Evolutionary conservation across 2,888 invertebrate genomes (phyloP).

Genomic region (Drosophila testacea): DNA sequence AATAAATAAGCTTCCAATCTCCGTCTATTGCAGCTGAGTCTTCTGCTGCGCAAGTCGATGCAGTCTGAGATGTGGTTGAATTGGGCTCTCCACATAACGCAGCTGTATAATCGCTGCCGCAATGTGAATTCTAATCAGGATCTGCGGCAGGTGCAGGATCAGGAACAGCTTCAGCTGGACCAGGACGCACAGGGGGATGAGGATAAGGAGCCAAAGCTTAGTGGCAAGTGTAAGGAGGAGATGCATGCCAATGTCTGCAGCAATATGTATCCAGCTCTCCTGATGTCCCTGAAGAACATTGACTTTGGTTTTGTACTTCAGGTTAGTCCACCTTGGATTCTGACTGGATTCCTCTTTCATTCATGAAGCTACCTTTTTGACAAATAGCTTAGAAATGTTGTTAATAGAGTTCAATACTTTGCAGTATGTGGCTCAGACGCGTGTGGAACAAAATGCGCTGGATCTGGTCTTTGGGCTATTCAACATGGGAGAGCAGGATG

Average conservation of each 20-base stretch:
- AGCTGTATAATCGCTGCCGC: slow-evolving; percentile 80
- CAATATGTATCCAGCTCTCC: slow-evolving; percentile 90
- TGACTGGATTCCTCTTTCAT: background rate
- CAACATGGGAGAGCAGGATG: slow-evolving; percentile 81
- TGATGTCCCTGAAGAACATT: slow-evolving; percentile 90
- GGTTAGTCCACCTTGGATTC: slow-evolving; percentile 83
- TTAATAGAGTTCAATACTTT: too few species aligned
- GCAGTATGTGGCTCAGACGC: slow-evolving; percentile 76
- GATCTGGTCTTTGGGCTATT: slow-evolving; percentile 82
- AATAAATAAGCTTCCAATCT: too few species aligned
- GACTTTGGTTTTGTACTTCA: slow-evolving; percentile 91
- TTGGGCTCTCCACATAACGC: slow-evolving; percentile 80
- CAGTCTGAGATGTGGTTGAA: slow-evolving; percentile 80
- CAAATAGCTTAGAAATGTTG: too few species aligned
- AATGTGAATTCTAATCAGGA: slow-evolving; percentile 41
- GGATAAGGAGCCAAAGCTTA: slow-evolving; percentile 51
- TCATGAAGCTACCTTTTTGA: background rate
- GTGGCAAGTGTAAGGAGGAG: slow-evolving; percentile 61
- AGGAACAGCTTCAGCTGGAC: slow-evolving; percentile 13
- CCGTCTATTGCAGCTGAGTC: slow-evolving; percentile 62
- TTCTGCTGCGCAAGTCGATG: slow-evolving; percentile 77
- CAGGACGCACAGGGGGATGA: slow-evolving; percentile 24
- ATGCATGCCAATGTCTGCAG: slow-evolving; percentile 87
- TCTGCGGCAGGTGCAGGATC: slow-evolving; percentile 9
- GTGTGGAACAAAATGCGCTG: slow-evolving; percentile 80